phyloP scores from a whole-genome alignment of 2,113 vertebrate genomes.

The Tachysurus vachellii region DNA sequence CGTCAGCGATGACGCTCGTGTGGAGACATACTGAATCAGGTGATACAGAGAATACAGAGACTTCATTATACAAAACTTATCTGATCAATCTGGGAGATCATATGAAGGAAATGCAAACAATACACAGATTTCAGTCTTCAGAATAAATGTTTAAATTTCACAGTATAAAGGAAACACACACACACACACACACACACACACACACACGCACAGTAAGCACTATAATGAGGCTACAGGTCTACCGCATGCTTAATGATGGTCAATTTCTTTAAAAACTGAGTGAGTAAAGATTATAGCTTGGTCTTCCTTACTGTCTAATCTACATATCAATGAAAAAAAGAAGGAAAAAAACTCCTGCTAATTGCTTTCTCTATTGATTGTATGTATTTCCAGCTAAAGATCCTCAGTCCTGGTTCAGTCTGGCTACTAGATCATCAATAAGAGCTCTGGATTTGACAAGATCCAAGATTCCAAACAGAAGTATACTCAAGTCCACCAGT shows the following conservation, averaged over 20 bases:
- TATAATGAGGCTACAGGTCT: background rate
- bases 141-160: too few relatives aligned
- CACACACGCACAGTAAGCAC: background rate
- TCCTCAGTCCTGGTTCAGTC: background rate
- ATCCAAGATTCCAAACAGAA: background rate
- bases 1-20: too few relatives aligned
- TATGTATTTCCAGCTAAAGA: background rate
- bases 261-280: background rate
- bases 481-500: background rate
- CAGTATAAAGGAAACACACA: too few relatives aligned
- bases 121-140: too few relatives aligned
- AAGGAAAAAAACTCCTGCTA: background rate
- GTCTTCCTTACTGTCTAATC: background rate
- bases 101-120: too few relatives aligned
- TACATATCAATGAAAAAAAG: background rate
- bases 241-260: background rate
- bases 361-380: background rate
- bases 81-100: too few relatives aligned
- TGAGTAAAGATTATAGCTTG: background rate
- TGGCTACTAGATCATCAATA: background rate
- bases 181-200: too few relatives aligned
- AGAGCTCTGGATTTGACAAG: background rate
- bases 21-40: too few relatives aligned
- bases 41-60: too few relatives aligned
- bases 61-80: too few relatives aligned